Base-by-base conservation (phyloP, 2,888 invertebrate species). In the Drosophila peninsularis region DNA sequence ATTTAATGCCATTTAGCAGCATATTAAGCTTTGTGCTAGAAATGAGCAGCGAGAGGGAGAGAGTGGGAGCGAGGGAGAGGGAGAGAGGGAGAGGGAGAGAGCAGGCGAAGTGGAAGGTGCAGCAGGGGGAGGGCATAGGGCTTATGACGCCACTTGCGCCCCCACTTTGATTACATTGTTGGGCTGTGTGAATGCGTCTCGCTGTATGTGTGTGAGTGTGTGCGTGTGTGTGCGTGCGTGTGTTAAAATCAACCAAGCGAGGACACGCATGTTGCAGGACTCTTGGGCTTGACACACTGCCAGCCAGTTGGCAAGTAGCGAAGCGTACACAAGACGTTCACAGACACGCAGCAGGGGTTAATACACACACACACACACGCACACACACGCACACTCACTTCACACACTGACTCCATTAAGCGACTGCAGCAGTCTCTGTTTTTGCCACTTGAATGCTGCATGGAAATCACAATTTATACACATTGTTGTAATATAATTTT, bases 401-500 rank as follows among this genome's bases (percentile, higher is more conserved):
- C 71, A 65, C 60, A 78, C 75, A 71, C 57, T 79, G 82, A 79
- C 79, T 79, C 71, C 82, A 79, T 79, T 82, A 83, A 44, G 63
- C 63, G 64, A 68, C 62, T 62, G 69, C 85, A 62, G 57, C 49
- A 52, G 24, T 52, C 52, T 57, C 80, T 69, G 70, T 75, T 55
- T 44, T 75, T 78, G 77, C 77, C 86, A 73, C 83, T 79, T 79
- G 73, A 78, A 81, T 75, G 67, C 75, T 84, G 71, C 70, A 49
- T 78, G 82, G 75, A 89, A 88, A 89, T 83, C 85, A 82, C 76
- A 83, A 88, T 89, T 89, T 89, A 83, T 89, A 82, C 75, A 88
- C 88, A 88, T 89, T 83, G 86, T 83, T 88, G 83, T 89, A 83
- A 89, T 86, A 86, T 83, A 88, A 85, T 79, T 82, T 78, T 89